A percentile compares a stretch with the other conserved stretches of the same genome.
phyloP scores from a whole-genome alignment of 53 echinoderm and acorn worm genomes.

The Antedon mediterranea region DNA sequence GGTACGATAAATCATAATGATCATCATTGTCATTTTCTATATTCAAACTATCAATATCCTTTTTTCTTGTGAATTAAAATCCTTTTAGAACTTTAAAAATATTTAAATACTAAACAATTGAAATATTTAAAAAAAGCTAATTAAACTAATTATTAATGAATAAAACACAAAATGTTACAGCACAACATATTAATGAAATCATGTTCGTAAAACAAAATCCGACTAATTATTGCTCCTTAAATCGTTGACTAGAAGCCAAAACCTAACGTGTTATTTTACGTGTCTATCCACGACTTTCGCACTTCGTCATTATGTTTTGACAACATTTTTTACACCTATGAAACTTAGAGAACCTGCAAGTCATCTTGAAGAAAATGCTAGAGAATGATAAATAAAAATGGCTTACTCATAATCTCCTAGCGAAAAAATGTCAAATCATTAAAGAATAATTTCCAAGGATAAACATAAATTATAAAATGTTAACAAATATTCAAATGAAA shows the following conservation, averaged over 20 bases:
- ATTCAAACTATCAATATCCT: too few species aligned
- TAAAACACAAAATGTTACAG: too few species aligned
- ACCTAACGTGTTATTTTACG: background rate
- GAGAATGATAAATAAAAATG: background rate
- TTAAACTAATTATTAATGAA: too few species aligned
- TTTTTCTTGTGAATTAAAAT: too few species aligned
- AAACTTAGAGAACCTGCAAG: background rate
- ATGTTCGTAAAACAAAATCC: background rate
- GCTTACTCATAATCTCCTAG: background rate
- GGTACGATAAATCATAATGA: too few species aligned
- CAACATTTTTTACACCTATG: background rate
- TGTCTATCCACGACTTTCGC: background rate
- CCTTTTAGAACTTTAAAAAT: too few species aligned
- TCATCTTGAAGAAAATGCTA: background rate
- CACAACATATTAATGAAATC: too few species aligned
- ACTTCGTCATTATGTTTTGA: background rate
- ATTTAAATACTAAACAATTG: too few species aligned
- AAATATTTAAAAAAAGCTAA: too few species aligned
- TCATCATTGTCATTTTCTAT: too few species aligned
- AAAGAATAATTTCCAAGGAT: background rate
- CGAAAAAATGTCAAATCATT: background rate
- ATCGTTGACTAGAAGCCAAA: background rate
- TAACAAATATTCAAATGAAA: too few species aligned
- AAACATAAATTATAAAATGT: background rate
- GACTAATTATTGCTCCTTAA: background rate